A percentile compares a stretch with the other conserved stretches of the same genome.
Evolutionary conservation across 2,888 invertebrate species (phyloP).

Genomic region (Cheilosia vernalis): DNA sequence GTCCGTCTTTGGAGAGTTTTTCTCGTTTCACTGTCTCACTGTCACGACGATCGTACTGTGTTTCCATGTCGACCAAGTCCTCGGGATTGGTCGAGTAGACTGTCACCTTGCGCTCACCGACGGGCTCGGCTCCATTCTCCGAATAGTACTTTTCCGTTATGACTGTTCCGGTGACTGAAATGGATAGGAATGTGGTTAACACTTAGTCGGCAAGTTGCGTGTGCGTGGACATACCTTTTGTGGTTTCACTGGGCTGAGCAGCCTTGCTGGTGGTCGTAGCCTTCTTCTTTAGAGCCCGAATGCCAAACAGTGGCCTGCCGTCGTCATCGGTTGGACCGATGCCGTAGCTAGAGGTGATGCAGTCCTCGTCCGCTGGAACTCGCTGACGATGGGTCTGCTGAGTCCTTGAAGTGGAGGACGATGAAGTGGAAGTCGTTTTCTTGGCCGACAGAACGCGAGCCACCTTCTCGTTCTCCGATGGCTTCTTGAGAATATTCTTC

Average conservation of each 20-base stretch:
- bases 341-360: slow-evolving; percentile 92
- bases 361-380: slow-evolving; percentile 84
- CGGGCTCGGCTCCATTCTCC: slow-evolving; percentile 88
- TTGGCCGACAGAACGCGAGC: slow-evolving; percentile 59
- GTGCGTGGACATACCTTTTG: slow-evolving; percentile 85
- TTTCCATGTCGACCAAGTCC: slow-evolving; percentile 78
- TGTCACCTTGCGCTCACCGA: slow-evolving; percentile 88
- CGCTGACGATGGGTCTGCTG: slow-evolving; percentile 80
- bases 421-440: slow-evolving; percentile 61
- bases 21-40: slow-evolving; percentile 82
- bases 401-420: slow-evolving; percentile 57
- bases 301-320: slow-evolving; percentile 91
- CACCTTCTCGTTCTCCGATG: slow-evolving; percentile 80
- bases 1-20: slow-evolving; percentile 84
- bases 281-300: slow-evolving; percentile 88
- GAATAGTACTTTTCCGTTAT: slow-evolving; percentile 88
- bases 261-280: slow-evolving; percentile 69
- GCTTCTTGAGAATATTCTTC: slow-evolving; percentile 86
- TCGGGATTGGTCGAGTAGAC: slow-evolving; percentile 88
- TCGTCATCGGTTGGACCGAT: slow-evolving; percentile 92
- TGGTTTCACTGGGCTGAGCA: slow-evolving; percentile 86
- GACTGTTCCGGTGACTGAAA: slow-evolving; percentile 89
- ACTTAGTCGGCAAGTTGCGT: background rate
- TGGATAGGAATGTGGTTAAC: background rate
- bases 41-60: slow-evolving; percentile 63